Conservation (phyloP, 2,888 invertebrate genomes). For the Eugnorisma glareosa region DNA sequence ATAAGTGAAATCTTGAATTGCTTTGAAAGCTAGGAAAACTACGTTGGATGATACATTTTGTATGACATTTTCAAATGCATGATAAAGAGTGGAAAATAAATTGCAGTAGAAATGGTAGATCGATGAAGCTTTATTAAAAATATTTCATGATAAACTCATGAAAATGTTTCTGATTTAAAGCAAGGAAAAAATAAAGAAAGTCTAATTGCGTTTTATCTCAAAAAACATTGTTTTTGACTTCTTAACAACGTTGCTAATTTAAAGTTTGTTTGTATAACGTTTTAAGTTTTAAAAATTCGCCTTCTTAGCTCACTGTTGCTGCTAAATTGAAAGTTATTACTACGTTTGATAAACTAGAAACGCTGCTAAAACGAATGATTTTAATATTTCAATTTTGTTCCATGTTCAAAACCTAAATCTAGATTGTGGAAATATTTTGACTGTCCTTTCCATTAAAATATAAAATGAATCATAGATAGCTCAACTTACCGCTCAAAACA, state of each 20-base stretch:
- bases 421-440: background rate
- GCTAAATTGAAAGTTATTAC: background rate
- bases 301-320: background rate
- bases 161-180: background rate
- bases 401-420: background rate
- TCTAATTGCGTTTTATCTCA: background rate
- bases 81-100: background rate
- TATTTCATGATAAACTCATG: too few relatives aligned
- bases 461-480: background rate
- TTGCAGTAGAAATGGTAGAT: too few relatives aligned
- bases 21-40: background rate
- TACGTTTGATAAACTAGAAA: background rate
- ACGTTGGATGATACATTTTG: background rate
- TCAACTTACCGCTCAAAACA: conserved; percentile 94
- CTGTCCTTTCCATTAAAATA: background rate
- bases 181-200: background rate
- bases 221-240: background rate
- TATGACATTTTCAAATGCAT: background rate
- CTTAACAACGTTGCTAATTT: background rate
- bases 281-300: background rate
- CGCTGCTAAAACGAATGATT: background rate
- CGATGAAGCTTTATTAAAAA: too few relatives aligned
- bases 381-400: background rate
- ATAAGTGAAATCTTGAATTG: too few relatives aligned
- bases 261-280: background rate